Base-by-base conservation (phyloP, 2,888 invertebrate species). In the Cyrtodaria siliqua region DNA sequence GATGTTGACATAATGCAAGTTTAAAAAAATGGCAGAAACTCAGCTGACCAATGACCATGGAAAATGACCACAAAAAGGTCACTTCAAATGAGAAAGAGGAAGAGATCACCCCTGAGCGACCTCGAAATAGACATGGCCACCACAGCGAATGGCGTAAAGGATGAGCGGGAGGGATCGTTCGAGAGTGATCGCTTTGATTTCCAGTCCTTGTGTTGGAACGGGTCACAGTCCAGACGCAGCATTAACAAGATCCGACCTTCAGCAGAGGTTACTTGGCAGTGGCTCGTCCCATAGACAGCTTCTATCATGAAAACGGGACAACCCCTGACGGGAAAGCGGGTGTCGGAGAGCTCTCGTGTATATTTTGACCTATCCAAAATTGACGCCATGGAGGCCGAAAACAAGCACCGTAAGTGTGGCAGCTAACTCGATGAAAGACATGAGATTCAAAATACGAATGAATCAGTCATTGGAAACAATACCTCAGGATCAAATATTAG, bases 331-430 rank as follows among this genome's bases (percentile, higher is more conserved):
- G 82, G 73, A 9, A 78, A 79, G 20, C 85, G 87, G 40, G 89
- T 92, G 8, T 92, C 92, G 0, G 92, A 92, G 77, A 91, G 91
- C 74, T 90, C 91, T 20, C 85, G 86, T 56, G 92, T 92, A 16
- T 93, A 92, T 79, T 90, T 92, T 78, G 93, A 93, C 80, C 79
- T 93, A 27, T 92, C 92, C 0, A 90, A 89, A 56, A 87, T 90
- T 14, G 91, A 89, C 33, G 69, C 16, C n/a, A 44, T 67, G 52
- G 79, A 86, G 55, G 75, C 77, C 33, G 84, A 86, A 38, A n/a
- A 69, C 78, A 2, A 61, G 20, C 64, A 50, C 63, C 29, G 73
- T 72, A n/a, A 73, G 75, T 50, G 74, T 75, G 71, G 69, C 74
- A 12, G 57, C 82, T 24, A 82, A 83, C 60, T 76, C 84, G 0